Base-by-base conservation (phyloP, 2,888 invertebrate species). In the Stenichneumon culpator region DNA sequence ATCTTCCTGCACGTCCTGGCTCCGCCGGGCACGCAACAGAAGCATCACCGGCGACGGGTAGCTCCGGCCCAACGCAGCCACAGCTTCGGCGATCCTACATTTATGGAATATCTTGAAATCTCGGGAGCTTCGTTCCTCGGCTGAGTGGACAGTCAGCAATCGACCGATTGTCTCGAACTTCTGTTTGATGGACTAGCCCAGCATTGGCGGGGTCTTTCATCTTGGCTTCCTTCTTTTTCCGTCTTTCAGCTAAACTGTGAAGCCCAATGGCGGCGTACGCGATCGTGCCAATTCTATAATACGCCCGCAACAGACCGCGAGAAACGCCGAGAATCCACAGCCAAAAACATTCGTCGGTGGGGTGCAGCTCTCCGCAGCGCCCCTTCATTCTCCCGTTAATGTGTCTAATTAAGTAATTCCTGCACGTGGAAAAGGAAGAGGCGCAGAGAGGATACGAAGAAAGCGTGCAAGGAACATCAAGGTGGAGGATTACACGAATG, bases 91-190 rank as follows among this genome's bases (percentile, higher is more conserved):
- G 88, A 88, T 92, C 89, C 89, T 92, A 91, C 93, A 92, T 92
- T 93, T 92, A 92, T 93, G 92, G 93, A 93, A 93, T 93, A 93
- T 93, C 93, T 92, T 89, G 90, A 90, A 91, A 93, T 93, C 92
- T 91, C 87, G 83, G 88, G 86, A 87, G 87, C 86, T 83, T 86
- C 78, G 72, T 73, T 63, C 72, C 63, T 63, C 47, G 28, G 50
- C 77, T 82, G 78, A 86, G 74, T 72, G 69, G 87, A 88, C 87
- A 87, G 87, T 79, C 89, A 84, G 89, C 89, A 89, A 89, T 91
- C 91, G 88, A 87, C 86, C 89, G 90, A 91, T 91, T 90, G 90
- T 91, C 89, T 83, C 87, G 86, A 86, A 73, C 50, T 70, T 68
- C 81, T 32, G 36, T 25, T 63, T 72, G 86, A 82, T 86, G 52